Base-by-base conservation (phyloP, 2,113 vertebrate species). In the Ciconia maguari region DNA sequence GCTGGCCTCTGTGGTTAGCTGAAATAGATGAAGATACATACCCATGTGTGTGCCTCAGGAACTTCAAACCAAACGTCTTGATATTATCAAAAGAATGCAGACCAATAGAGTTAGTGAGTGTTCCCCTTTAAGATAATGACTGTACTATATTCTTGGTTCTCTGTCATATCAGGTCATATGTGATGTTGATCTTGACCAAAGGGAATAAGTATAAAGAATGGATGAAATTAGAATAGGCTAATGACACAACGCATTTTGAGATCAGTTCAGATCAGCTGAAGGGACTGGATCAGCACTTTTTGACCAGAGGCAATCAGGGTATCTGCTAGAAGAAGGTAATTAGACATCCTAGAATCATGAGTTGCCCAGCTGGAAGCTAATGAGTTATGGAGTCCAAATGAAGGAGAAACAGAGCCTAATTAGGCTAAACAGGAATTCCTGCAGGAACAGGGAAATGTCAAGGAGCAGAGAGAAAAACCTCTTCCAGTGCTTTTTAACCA, bases 321-420 rank as follows among this genome's bases (percentile, higher is more conserved):
- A 82, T 93, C 65, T 93, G 75, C 75, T 97, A 94, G 84, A 94
- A 94, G 69, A 95, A 97, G 88, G 88, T 95, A 98, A 97, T 97
- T 97, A 96, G 92, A 96, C 95, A 95, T 83, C 66, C 54, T 81
- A 85, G 81, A 95, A 74, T 93, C 90, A 91, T 95, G 77, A 55
- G 66, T 97, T 94, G 88, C 92, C 90, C 97, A 97, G 95, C 93
- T 97, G 92, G 97, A 98, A 96, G 90, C 91, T 97, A 97, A 98
- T 97, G 94, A 96, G 87, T 96, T 94, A 96, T 90, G 75, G 94
- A 96, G 90, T 92, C 81, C 91, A 92, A 97, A 94, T 75, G 86
- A 94, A 94, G 93, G 87, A 92, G 89, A 95, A 88, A 96, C 70
- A 89, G 52, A 84, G 51, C 55, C 93, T 97, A 97, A 97, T 97